Evolutionary conservation across 1,140 invertebrate genomes (phyloP), one percentile per base, ranked within the genome.

Genomic region (Eulimnadia texana): DNA sequence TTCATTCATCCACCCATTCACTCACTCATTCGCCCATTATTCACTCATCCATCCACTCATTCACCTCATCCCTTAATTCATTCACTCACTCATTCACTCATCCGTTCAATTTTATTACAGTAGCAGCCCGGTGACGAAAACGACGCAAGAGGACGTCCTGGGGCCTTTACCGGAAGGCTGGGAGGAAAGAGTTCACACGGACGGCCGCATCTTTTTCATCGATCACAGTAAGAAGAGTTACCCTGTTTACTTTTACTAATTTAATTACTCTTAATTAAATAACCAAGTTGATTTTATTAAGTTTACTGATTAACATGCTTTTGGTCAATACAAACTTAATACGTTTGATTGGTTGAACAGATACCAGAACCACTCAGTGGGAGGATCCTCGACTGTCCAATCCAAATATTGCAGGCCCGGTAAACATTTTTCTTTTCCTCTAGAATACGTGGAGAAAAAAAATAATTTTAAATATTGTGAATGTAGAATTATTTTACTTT

Each of bases 141-240:
- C 63, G 77, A 72, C 78, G 80, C 66, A 72, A 23, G 82, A 87
- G 62, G 92, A 93, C 74, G 88, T 93, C 72, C 78, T 98, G 53
- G 93, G 92, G 60, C 84, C 92, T 10, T 74, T 97, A 68, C 93
- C 93, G 2, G 88, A 94, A 74, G 93, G 94, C 23, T 99, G 95
- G 95, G 94, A 99, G 75, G 93, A 98, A 76, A 77, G 94, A 64
- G 84, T 94, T 19, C 94, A 98, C 72, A 83, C 85, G 0, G 93
- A 98, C 77, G 94, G 93, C 53, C 76, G 94, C 70, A 94, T 96
- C 65, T 99, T 98, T 76, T 98, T 96, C 73, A 98, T 99, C 62
- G 93, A 98, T 79, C 95, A 99, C 70, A 96, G 91, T 94, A 78
- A 82, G 85, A 71, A 24, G 49, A 29, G 25, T n/a, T n/a, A n/a